Base-by-base conservation (phyloP, 2,797 vertebrate species). In the Babyrousa celebensis region DNA sequence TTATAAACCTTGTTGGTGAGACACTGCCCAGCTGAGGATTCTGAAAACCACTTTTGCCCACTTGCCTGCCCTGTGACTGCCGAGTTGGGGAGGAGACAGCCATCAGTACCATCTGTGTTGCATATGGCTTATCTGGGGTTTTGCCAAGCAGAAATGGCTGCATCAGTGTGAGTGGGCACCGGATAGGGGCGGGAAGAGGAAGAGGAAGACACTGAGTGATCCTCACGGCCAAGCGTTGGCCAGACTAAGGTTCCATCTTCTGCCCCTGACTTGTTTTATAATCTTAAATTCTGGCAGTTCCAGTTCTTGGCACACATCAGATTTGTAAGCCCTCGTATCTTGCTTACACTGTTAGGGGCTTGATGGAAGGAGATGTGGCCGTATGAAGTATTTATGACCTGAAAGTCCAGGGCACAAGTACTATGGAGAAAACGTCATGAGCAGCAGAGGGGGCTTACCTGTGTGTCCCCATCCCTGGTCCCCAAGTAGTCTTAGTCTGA, bases 241-340 rank as follows among this genome's bases (percentile, higher is more conserved):
- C 74, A 72, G 52, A 65, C 16, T 62, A 78, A 94, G 40, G 48
- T 65, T n/a, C 60, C 58, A 20, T 71, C 62, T 77, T 56, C 20
- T 67, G 58, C 23, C 29, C 25, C 4, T 18, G 60, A 78, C 65
- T 75, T 68, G 82, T 43, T 85, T 92, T 54, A 80, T 27, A 7
- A 78, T 92, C 43, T 83, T 70, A 52, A 9, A 48, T 48, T 48
- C 63, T 60, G 58, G 56, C 32, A 48, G 43, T 48, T 48, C 93
- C 9, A 4, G 25, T 92, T 62, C 78, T 79, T 43, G 85, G 68
- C 29, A 71, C 29, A 56, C 7, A 18, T 89, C 27, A 63, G 75
- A 77, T 52, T 85, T 88, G 91, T 62, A 85, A 70, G 95, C 74
- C 89, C 86, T 84, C 20, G 48, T n/a, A 56, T 84, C 32, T 63